A percentile compares a stretch with the other conserved stretches of the same genome.
phyloP scores from a whole-genome alignment of 2,797 vertebrate species.

The Tragelaphus oryx region DNA sequence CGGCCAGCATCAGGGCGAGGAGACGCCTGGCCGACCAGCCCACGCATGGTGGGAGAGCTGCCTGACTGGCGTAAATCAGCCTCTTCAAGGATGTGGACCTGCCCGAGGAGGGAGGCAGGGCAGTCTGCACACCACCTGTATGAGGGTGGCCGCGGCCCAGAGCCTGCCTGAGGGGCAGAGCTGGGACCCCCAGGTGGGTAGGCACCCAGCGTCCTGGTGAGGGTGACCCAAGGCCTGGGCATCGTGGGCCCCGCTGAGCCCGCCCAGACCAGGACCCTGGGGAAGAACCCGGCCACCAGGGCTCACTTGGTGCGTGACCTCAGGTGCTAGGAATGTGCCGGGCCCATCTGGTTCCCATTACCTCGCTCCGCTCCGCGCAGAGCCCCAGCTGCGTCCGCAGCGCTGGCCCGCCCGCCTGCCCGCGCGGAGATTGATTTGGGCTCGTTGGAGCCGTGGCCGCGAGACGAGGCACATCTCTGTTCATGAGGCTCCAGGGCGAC shows the following conservation, averaged over 20 bases:
- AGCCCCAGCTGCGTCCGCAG: conserved; percentile 83
- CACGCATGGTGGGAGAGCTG: neutral
- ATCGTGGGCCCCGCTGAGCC: neutral
- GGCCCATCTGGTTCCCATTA: conserved; percentile 93
- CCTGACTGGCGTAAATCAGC: conserved; percentile 61
- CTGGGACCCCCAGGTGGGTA: neutral
- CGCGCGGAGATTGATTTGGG: conserved; percentile 55
- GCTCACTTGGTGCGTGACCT: conserved; percentile 87
- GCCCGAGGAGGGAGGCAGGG: conserved; percentile 25
- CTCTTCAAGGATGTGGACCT: conserved; percentile 58
- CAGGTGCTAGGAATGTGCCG: conserved; percentile 91
- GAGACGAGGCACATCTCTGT: conserved; percentile 24
- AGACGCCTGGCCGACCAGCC: neutral
- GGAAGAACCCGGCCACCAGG: conserved; percentile 75
- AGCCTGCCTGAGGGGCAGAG: neutral
- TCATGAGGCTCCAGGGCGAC: neutral
- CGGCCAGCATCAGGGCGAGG: neutral
- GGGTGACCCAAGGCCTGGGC: neutral
- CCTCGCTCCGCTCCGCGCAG: conserved; percentile 83
- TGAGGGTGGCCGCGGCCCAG: neutral
- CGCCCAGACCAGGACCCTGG: neutral
- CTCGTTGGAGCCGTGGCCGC: neutral
- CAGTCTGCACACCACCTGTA: conserved; percentile 66
- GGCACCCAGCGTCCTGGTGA: neutral
- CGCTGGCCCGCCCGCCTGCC: conserved; percentile 27